These are phyloP conservation scores for Agrochola circellaris DNA, from an alignment of 2,888 invertebrate species.

Conservation along the genomic window DNA sequence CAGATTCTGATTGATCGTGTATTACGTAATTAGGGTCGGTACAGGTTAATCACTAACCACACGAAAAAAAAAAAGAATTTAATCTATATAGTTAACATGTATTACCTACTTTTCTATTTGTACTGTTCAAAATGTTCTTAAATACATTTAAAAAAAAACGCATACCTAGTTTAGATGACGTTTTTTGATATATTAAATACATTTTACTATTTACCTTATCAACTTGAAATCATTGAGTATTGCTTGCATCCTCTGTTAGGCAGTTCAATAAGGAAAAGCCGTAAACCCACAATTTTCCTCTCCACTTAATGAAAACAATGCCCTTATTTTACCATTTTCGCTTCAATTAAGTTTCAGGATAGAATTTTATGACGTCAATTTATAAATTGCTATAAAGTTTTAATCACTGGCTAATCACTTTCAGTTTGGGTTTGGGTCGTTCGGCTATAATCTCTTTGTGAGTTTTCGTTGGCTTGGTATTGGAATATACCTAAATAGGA, in stretches of 20 bases:
- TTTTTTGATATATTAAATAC: background rate
- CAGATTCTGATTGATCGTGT: too few relatives aligned
- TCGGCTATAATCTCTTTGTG: constrained; percentile 2
- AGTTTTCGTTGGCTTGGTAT: background rate
- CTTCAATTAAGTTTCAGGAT: background rate
- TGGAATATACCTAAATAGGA: background rate
- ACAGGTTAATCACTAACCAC: too few relatives aligned
- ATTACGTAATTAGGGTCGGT: too few relatives aligned
- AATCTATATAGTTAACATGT: background rate
- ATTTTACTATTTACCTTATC: background rate
- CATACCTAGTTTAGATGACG: background rate
- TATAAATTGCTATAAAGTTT: constrained; percentile 11
- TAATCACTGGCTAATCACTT: constrained; percentile 22
- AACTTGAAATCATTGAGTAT: background rate
- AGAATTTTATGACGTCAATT: constrained; percentile 11
- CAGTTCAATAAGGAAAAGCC: background rate
- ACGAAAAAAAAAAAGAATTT: too few relatives aligned
- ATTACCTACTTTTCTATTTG: background rate
- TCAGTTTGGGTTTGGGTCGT: constrained; percentile 17
- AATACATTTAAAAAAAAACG: background rate
- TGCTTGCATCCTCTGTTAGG: background rate
- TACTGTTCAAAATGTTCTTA: background rate
- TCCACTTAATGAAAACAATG: background rate
- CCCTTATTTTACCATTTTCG: background rate
- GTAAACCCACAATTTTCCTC: background rate